Base-by-base conservation (phyloP, 2,113 vertebrate species). In the Chloropsis hardwickii region DNA sequence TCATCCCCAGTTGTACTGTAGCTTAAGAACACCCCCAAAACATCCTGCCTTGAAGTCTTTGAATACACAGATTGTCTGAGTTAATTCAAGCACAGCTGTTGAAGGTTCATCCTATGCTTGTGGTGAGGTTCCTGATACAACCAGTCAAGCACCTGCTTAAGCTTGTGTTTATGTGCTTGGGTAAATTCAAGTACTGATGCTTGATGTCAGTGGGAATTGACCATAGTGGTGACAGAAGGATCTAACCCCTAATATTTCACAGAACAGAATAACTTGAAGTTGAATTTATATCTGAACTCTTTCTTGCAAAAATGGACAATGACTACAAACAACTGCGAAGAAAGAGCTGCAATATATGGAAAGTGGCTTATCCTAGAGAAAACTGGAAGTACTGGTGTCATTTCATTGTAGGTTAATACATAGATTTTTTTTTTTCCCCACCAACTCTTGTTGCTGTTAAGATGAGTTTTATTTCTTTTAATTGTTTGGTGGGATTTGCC, bases 371-470 rank as follows among this genome's bases (percentile, higher is more conserved):
- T 95, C 51, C 65, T 82, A 71, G 81, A 83, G 71, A 81, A 81
- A 94, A 92, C 61, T 95, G 83, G 83, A 95, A 95, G 42, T 58
- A 58, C 39, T 88, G 67, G 44, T 88, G 44, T 81, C 31, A 65
- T 88, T 96, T 94, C 47, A 56, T 70, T 86, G 56, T 86, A 82
- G 92, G 64, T 42, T 83, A 91, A 86, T 92, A 35, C 40, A 47
- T 11, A 87, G 35, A 21, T 14, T 37, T 24, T 42, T 61, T 65
- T 77, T 44, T 28, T 13, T 40, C 40, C 16, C 27, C 23, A 58
- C 92, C 56, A 67, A 83, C 14, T 92, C 64, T 81, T 77, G 39
- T 92, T 94, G 74, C 87, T 96, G 62, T 96, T 97, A 76, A 95
- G 77, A 89, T 84, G n/a, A 56, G 64, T 86, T 94, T 88, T 78